These are phyloP conservation scores for Caenorhabditis afra DNA, from an alignment of 2,888 invertebrate genomes.

Conservation along the genomic window DNA sequence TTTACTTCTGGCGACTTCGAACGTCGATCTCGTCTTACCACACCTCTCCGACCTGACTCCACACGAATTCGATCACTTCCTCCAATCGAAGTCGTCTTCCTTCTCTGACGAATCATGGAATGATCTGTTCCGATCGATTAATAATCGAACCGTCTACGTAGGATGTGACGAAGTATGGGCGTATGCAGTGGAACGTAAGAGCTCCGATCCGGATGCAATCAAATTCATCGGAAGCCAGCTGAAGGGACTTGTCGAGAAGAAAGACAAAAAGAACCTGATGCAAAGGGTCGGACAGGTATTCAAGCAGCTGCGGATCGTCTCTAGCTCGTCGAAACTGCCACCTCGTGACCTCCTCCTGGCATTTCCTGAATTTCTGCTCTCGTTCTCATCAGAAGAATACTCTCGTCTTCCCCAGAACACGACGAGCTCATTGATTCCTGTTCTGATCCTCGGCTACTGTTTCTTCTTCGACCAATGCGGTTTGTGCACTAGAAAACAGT, in stretches of 20 bases:
- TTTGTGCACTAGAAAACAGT: background rate
- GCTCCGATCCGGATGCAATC: conserved; percentile 1
- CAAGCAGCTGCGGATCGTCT: background rate
- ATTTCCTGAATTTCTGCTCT: conserved; percentile 7
- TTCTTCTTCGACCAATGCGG: conserved; percentile 28
- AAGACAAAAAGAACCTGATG: background rate
- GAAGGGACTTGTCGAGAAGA: conserved; percentile 1
- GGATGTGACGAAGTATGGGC: conserved; percentile 22
- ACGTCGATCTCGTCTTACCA: conserved; percentile 2
- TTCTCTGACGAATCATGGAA: conserved; percentile 1
- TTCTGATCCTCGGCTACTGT: conserved; percentile 14
- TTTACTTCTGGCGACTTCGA: conserved; percentile 5
- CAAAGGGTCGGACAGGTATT: conserved; percentile 6
- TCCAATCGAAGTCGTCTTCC: background rate
- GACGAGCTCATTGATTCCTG: conserved; percentile 6
- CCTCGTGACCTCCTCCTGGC: conserved; percentile 4
- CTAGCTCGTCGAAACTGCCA: background rate
- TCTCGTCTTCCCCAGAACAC: conserved; percentile 4
- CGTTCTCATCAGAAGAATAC: background rate
- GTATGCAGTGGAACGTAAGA: conserved; percentile 2
- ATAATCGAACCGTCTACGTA: background rate
- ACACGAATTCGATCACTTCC: conserved; percentile 16
- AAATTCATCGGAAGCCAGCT: conserved; percentile 34
- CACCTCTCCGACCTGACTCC: conserved; percentile 11
- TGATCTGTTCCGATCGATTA: conserved; percentile 1